Evolutionary conservation across 2,113 vertebrate species (phyloP).

Genomic region (Melanerpes formicivorus): DNA sequence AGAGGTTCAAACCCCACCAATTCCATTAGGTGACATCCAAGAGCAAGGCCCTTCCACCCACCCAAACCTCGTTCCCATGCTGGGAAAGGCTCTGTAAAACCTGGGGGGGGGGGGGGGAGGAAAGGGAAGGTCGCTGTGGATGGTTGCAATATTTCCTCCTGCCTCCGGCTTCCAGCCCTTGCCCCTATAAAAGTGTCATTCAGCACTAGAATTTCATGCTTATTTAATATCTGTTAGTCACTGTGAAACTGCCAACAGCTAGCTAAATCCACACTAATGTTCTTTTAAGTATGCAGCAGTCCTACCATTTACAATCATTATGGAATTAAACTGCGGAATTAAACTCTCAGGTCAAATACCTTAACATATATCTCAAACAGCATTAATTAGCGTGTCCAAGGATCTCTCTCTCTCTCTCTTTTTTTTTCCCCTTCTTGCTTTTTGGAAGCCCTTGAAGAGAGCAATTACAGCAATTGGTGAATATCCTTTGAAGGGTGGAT

Average conservation of each 20-base stretch:
- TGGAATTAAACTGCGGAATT: slow-evolving; percentile 58
- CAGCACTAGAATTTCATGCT: slow-evolving; percentile 54
- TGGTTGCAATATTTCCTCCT: slow-evolving; percentile 31
- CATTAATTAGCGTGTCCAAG: slow-evolving; percentile 66
- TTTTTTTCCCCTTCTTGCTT: background rate
- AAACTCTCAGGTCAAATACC: slow-evolving; percentile 65
- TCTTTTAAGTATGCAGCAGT: slow-evolving; percentile 54
- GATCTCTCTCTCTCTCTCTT: background rate
- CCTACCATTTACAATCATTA: slow-evolving; percentile 59
- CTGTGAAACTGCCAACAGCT: slow-evolving; percentile 58
- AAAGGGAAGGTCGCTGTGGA: slow-evolving; percentile 27
- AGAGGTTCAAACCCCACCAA: background rate
- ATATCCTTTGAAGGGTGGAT: slow-evolving; percentile 67
- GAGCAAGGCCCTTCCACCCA: background rate
- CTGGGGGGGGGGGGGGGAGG: background rate
- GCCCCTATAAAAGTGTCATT: slow-evolving; percentile 60
- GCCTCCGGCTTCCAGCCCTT: slow-evolving; percentile 13
- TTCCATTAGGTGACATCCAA: background rate
- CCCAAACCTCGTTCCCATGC: rapidly evolving
- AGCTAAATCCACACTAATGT: slow-evolving; percentile 58
- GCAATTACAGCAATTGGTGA: slow-evolving; percentile 61
- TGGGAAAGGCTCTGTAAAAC: slow-evolving; percentile 12
- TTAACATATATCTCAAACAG: slow-evolving; percentile 57
- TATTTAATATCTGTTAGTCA: slow-evolving; percentile 69
- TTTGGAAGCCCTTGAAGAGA: slow-evolving; percentile 64